Base-by-base conservation (phyloP, 2,888 invertebrate genomes). In the Caenorhabditis sp. region DNA sequence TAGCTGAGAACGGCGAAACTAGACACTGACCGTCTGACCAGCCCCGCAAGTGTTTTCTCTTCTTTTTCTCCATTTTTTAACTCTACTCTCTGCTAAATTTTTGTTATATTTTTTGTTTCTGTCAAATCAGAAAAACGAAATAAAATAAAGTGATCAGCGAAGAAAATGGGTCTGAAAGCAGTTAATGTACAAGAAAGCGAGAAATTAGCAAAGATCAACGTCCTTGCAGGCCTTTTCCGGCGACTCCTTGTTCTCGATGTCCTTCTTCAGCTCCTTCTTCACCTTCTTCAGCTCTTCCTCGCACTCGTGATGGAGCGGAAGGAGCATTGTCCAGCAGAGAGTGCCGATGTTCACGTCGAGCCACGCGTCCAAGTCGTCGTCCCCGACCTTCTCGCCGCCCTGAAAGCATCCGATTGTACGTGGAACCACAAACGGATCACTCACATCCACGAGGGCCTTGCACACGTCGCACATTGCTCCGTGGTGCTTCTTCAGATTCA, bases 181-280 rank as follows among this genome's bases (percentile, higher is more conserved):
- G n/a, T n/a, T n/a, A n/a, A n/a, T n/a, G n/a, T n/a, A n/a, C n/a
- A n/a, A n/a, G n/a, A n/a, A n/a, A n/a, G n/a, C n/a, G n/a, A n/a
- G n/a, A n/a, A n/a, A n/a, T n/a, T 63, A 77, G 24, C 77, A 77
- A 41, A 77, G 35, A 52, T 72, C 72, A 6, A 77, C 61, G 32
- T 66, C 72, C 15, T 77, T 61, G 56, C 77, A 77, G 6, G 77
- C 77, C 46, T 72, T 77, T 27, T 77, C 59, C 17, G 77, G 77
- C 6, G 71, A 11, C 13, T 61, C 61, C 39, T 59, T 59, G 45
- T 77, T 53, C 24, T 77, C 77, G 26, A 77, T 72, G 27, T 71
- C 77, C 59, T 77, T 77, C 61, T 76, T 76, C 71, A 76, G 45
- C 59, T 76, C 65, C 22, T 76, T 71, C 71, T 76, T 76, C 20